A percentile compares a stretch with the other conserved stretches of the same genome.
phyloP scores from a whole-genome alignment of 1,140 invertebrate genomes.

The Drosophila tsacasi region DNA sequence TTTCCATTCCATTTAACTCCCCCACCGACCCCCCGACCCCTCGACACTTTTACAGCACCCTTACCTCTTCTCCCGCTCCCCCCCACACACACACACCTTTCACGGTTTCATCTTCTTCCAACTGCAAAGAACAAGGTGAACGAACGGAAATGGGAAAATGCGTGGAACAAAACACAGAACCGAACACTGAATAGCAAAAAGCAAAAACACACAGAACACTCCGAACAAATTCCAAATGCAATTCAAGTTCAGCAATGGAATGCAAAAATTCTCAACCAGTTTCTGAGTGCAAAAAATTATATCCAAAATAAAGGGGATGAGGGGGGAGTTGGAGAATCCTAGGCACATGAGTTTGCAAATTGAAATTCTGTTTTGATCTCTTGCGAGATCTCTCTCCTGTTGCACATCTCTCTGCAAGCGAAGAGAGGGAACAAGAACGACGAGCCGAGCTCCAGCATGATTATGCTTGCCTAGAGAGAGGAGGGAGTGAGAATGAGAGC shows the following conservation, averaged over 20 bases:
- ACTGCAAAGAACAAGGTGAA: slow-evolving; percentile 43
- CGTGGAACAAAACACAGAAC: slow-evolving; percentile 35
- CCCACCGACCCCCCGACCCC: slow-evolving; percentile 8
- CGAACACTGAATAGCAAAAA: slow-evolving; percentile 13
- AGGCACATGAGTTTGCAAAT: slow-evolving; percentile 59
- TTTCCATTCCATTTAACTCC: slow-evolving; percentile 42
- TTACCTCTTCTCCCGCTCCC: not conserved
- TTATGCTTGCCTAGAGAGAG: slow-evolving; percentile 18
- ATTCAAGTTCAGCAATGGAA: slow-evolving; percentile 54
- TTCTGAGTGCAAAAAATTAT: slow-evolving; percentile 38
- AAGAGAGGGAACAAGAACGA: slow-evolving; percentile 30
- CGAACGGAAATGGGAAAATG: slow-evolving; percentile 52
- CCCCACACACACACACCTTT: not conserved
- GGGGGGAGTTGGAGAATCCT: slow-evolving; percentile 14
- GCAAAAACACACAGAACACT: slow-evolving; percentile 12
- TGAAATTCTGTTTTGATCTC: slow-evolving; percentile 55
- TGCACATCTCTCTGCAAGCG: slow-evolving; percentile 17
- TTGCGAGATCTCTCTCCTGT: slow-evolving; percentile 37
- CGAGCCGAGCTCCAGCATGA: slow-evolving; percentile 24
- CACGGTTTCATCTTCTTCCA: slow-evolving; percentile 14
- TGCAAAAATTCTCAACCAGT: slow-evolving; percentile 57
- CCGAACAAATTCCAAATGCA: slow-evolving; percentile 54
- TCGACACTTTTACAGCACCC: not conserved
- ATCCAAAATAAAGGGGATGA: slow-evolving; percentile 29
- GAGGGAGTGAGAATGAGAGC: slow-evolving; percentile 12